Evolutionary conservation across 2,888 invertebrate species (phyloP).

Genomic region (Ornithoptera priamus): DNA sequence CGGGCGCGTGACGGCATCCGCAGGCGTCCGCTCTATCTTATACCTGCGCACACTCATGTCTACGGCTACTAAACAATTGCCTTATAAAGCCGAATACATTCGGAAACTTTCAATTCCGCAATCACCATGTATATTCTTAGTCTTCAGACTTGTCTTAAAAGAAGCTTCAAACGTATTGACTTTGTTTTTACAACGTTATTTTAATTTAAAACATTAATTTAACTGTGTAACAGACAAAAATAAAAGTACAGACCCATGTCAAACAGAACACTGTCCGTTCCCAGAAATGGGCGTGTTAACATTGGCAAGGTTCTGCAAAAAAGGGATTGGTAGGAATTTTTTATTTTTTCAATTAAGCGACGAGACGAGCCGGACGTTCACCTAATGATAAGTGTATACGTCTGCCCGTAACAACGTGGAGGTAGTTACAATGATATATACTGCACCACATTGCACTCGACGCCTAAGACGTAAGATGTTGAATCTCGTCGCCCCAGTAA

Average conservation of each 20-base stretch:
- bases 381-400: too few species aligned
- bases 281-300: background rate
- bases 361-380: too few species aligned
- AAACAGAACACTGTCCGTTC: background rate
- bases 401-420: too few species aligned
- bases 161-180: background rate
- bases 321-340: background rate
- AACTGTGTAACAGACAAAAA: background rate
- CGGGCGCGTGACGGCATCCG: conserved; percentile 71
- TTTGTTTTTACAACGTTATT: background rate
- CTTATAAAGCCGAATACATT: conserved; percentile 11
- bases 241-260: background rate
- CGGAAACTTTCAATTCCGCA: background rate
- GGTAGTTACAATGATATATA: too few species aligned
- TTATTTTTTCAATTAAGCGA: background rate
- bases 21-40: conserved; percentile 62
- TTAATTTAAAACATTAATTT: background rate
- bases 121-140: background rate
- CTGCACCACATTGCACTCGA: too few species aligned
- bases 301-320: background rate
- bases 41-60: conserved; percentile 32
- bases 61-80: conserved; percentile 10
- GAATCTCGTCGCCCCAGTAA: too few species aligned
- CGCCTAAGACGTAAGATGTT: too few species aligned
- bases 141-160: background rate